Percentiles rank a stretch among this genome's conserved stretches.
Evolutionary conservation across 2,888 invertebrate species (phyloP).

Genomic region (Diplazon laetatorius): DNA sequence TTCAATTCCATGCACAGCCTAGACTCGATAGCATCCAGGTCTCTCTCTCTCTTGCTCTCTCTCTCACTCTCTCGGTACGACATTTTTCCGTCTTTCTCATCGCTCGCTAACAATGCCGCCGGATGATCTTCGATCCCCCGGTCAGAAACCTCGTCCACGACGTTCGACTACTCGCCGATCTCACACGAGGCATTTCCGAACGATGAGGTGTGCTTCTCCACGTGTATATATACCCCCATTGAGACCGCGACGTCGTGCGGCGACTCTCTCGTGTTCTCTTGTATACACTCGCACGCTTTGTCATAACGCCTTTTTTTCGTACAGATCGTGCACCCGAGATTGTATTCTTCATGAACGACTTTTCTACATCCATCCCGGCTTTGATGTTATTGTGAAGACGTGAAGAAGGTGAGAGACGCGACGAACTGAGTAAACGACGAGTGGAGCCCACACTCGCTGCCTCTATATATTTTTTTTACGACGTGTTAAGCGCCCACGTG

Average conservation of each 20-base stretch:
- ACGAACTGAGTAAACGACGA: too few relatives aligned
- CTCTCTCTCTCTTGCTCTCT: too few relatives aligned
- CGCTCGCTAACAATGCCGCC: slow-evolving; percentile 67
- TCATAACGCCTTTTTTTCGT: slow-evolving; percentile 66
- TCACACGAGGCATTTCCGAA: slow-evolving; percentile 50
- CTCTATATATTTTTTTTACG: too few relatives aligned
- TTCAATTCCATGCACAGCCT: slow-evolving; percentile 24
- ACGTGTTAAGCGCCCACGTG: too few relatives aligned
- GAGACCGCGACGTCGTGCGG: slow-evolving; percentile 15
- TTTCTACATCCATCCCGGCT: slow-evolving; percentile 52
- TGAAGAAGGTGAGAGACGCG: slow-evolving; percentile 26
- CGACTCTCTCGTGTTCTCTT: slow-evolving; percentile 40
- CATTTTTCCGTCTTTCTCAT: slow-evolving; percentile 36
- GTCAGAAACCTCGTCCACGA: slow-evolving; percentile 47
- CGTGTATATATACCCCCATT: neutral
- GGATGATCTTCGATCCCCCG: slow-evolving; percentile 71
- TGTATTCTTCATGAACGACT: slow-evolving; percentile 42
- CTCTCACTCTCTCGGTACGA: slow-evolving; percentile 19
- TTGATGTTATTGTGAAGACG: slow-evolving; percentile 67
- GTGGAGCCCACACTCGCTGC: too few relatives aligned
- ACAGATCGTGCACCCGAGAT: slow-evolving; percentile 69
- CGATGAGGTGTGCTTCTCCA: neutral
- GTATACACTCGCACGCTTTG: slow-evolving; percentile 61
- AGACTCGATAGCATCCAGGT: slow-evolving; percentile 18
- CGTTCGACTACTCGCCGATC: slow-evolving; percentile 49